Conservation (phyloP, 53 echinoderm and acorn worm genomes). For the Holothuria scabra region DNA sequence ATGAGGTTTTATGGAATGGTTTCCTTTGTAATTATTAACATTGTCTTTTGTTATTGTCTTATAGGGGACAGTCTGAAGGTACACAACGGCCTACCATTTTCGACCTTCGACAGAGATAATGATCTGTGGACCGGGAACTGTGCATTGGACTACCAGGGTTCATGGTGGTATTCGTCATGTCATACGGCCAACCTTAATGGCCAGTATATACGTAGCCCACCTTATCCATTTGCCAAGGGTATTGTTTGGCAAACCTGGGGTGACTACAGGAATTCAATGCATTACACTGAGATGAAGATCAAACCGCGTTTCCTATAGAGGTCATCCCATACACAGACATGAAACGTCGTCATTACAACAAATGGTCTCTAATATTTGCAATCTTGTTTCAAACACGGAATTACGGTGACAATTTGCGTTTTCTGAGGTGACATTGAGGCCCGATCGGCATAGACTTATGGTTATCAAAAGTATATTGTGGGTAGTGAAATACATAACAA, state of each 20-base stretch:
- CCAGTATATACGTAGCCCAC: conserved; percentile 61
- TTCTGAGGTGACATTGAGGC: no score
- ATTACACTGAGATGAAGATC: conserved; percentile 82
- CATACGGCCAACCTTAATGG: conserved; percentile 88
- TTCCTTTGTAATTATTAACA: no score
- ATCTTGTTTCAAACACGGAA: no score
- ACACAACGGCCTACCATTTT: conserved; percentile 76
- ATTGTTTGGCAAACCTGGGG: conserved; percentile 79
- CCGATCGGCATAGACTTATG: no score
- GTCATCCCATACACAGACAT: no score
- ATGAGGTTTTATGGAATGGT: no score
- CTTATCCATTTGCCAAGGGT: conserved; percentile 68
- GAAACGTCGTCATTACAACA: no score
- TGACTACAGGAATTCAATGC: conserved; percentile 74
- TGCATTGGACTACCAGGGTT: conserved; percentile 71
- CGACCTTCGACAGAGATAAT: conserved; percentile 83
- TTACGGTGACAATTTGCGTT: no score
- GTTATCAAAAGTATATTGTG: no score
- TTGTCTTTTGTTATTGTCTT: neutral
- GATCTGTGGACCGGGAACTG: conserved; percentile 85
- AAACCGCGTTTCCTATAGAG: conserved; percentile 53
- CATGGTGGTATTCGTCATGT: conserved; percentile 85
- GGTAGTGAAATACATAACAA: no score
- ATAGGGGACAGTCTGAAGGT: conserved; percentile 77
- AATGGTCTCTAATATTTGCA: no score